Percentiles rank a stretch among this genome's conserved stretches.
Conservation (phyloP, 1,140 invertebrate genomes). For the Rhynchophorus ferrugineus region DNA sequence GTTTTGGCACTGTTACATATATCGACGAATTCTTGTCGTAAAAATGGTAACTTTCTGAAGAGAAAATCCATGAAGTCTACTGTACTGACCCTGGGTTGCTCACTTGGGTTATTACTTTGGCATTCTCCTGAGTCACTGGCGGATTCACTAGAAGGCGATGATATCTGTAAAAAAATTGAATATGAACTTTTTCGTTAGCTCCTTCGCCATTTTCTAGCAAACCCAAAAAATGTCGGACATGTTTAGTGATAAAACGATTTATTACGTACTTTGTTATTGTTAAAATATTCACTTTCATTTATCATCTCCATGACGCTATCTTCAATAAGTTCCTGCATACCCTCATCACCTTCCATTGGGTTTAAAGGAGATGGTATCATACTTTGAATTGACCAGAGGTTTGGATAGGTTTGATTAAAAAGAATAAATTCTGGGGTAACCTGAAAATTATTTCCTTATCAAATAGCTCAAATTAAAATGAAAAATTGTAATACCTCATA, state of each 20-base stretch:
- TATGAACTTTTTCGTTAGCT: background rate
- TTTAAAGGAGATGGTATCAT: slow-evolving; percentile 2
- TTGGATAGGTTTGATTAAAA: slow-evolving; percentile 19
- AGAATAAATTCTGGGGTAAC: slow-evolving; percentile 19
- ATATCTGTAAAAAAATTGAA: background rate
- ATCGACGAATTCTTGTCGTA: background rate
- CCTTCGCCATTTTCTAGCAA: background rate
- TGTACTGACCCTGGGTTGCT: slow-evolving; percentile 6
- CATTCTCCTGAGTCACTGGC: slow-evolving; percentile 6
- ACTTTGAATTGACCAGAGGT: slow-evolving; percentile 12
- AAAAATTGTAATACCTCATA: slow-evolving; percentile 10
- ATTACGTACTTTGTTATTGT: background rate
- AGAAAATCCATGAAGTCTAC: slow-evolving; percentile 20
- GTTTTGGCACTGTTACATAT: background rate
- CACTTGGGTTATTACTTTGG: background rate
- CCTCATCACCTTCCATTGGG: slow-evolving; percentile 2
- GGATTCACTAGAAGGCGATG: background rate
- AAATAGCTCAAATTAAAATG: background rate
- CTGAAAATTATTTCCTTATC: slow-evolving; percentile 3
- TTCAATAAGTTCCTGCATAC: slow-evolving; percentile 13
- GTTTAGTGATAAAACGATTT: background rate
- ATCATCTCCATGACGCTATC: slow-evolving; percentile 21
- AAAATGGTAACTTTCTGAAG: slow-evolving; percentile 10
- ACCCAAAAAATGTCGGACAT: background rate
- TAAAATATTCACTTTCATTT: slow-evolving; percentile 1